phyloP scores from a whole-genome alignment of 2,113 vertebrate genomes.

The Lynx canadensis region DNA sequence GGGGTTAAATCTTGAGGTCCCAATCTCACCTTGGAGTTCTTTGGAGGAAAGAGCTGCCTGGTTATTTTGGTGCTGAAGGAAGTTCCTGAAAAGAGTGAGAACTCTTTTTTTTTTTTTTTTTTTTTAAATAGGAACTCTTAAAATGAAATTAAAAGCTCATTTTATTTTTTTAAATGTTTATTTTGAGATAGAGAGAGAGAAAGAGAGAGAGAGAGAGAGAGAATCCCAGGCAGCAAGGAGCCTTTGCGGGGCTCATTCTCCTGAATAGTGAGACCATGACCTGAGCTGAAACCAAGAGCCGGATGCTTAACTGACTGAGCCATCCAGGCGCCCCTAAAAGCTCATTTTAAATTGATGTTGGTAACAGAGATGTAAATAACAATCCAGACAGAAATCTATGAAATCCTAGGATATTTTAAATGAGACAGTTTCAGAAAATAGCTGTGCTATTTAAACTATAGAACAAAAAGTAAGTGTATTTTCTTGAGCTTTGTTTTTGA shows the following conservation, averaged over 20 bases:
- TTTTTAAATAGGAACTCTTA: neutral
- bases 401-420: conserved; percentile 3
- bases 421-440: conserved; percentile 16
- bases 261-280: too few species aligned
- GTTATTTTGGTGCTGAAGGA: neutral
- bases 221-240: too few species aligned
- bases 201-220: too few species aligned
- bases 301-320: too few species aligned
- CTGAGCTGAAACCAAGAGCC: too few species aligned
- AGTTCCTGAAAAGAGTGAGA: neutral
- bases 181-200: too few species aligned
- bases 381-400: neutral
- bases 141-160: neutral
- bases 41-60: neutral
- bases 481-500: conserved; percentile 4
- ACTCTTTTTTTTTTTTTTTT: neutral
- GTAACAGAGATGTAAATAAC: neutral
- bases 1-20: neutral
- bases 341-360: conserved; percentile 13
- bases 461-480: neutral
- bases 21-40: neutral
- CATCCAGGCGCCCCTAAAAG: neutral
- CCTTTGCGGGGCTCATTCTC: too few species aligned
- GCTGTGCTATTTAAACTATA: neutral
- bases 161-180: too few species aligned